Base-by-base conservation (phyloP, 2,797 vertebrate genomes). In the Clarias platycephalus region DNA sequence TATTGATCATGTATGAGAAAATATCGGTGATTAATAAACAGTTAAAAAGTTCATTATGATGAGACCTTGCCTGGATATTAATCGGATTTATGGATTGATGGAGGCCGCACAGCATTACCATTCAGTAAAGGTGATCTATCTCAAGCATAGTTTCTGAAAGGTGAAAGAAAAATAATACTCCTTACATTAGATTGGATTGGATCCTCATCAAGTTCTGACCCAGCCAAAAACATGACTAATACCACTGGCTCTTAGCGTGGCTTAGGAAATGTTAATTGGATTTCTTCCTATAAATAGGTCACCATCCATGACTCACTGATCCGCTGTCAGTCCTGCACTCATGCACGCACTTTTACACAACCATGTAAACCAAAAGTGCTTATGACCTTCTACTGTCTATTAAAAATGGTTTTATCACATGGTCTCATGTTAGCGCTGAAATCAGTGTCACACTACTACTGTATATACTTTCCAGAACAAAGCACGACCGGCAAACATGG, bases 241-340 rank as follows among this genome's bases (percentile, higher is more conserved):
- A 78, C 76, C 74, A 71, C 70, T 81, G 83, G 75, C 76, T 83
- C 81, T 81, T 79, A 85, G 63, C n/a, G 53, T 58, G 67, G 74
- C 70, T 86, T 88, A 74, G 82, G 68, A 68, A 80, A 55, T 81
- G 81, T 58, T 89, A 90, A 90, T 88, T 87, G 87, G 90, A 90
- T 91, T 90, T 84, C 74, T 72, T 78, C 86, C 81, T 81, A 85
- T 68, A 89, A 87, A 85, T 86, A 88, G 86, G 87, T 89, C 89
- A 89, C 80, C 24, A 75, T 83, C 78, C 85, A 86, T 58, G 75
- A 77, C 10, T 77, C 74, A 77, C 53, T 77, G 74, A 77, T 86
- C 83, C 67, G 44, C 77, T 85, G 84, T 80, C 79, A 66, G 75
- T 55, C 57, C 83, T 44, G 74, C 60, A 63, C 77, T 80, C 44